These are phyloP conservation scores for Lithophane semibrunnea DNA, from an alignment of 2,888 invertebrate genomes.

Conservation along the genomic window DNA sequence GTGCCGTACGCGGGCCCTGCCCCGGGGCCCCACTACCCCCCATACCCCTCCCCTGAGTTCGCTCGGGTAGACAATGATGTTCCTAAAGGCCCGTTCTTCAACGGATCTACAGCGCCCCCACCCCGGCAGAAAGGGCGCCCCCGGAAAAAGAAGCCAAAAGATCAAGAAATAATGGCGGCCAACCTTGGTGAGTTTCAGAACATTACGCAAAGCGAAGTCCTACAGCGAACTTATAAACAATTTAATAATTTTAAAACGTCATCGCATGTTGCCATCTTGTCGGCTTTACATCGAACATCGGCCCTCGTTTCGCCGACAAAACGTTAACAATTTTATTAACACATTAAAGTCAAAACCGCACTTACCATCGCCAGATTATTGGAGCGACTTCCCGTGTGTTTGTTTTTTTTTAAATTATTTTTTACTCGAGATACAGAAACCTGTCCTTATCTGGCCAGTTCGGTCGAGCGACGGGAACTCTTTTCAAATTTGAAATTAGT, in stretches of 20 bases:
- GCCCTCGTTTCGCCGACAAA: conserved; percentile 84
- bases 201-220: conserved; percentile 65
- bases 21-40: conserved; percentile 87
- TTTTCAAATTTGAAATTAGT: conserved; percentile 81
- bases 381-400: conserved; percentile 86
- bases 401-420: conserved; percentile 77
- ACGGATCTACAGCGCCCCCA: conserved; percentile 89
- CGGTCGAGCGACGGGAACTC: conserved; percentile 78
- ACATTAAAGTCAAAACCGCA: conserved; percentile 90
- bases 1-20: conserved; percentile 89
- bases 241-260: conserved; percentile 60
- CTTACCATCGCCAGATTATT: conserved; percentile 88
- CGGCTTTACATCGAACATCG: conserved; percentile 75
- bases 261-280: conserved; percentile 72
- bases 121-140: conserved; percentile 98
- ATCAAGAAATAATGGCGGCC: conserved; percentile 96
- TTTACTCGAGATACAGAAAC: conserved; percentile 86
- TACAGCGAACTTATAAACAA: conserved; percentile 64
- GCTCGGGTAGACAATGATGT: conserved; percentile 87
- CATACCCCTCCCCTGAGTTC: conserved; percentile 91
- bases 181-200: conserved; percentile 93
- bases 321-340: conserved; percentile 90
- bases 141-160: conserved; percentile 97
- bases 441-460: conserved; percentile 85
- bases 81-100: conserved; percentile 90